Conservation (phyloP, 2,797 vertebrate species). For the Triplophysa yarkandensis region DNA sequence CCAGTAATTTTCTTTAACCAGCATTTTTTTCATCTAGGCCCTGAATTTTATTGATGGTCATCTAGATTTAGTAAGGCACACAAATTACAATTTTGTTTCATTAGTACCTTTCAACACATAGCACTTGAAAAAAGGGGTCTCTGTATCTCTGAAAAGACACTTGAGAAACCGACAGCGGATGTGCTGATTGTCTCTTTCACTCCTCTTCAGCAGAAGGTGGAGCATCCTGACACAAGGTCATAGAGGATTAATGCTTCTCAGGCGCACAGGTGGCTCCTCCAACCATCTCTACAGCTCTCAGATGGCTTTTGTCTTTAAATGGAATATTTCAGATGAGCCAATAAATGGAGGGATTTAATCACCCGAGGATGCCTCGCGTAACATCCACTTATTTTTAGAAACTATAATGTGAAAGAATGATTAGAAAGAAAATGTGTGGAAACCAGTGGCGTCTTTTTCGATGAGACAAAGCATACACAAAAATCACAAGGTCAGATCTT, state of each 20-base stretch:
- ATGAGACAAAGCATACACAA: background rate
- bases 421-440: constrained; percentile 24
- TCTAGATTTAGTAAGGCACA: constrained; percentile 2
- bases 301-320: background rate
- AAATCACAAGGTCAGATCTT: constrained; percentile 20
- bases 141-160: constrained; percentile 2
- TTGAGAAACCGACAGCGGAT: constrained; percentile 7
- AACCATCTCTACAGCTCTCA: constrained; percentile 11
- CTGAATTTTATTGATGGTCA: constrained; percentile 18
- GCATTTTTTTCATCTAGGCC: too few relatives aligned
- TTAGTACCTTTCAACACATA: constrained; percentile 2
- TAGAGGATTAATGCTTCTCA: constrained; percentile 13
- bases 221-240: background rate
- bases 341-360: constrained; percentile 11
- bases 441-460: background rate
- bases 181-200: constrained; percentile 26
- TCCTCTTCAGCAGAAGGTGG: constrained; percentile 12
- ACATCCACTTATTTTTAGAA: constrained; percentile 25
- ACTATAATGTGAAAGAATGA: constrained; percentile 27
- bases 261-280: constrained; percentile 23
- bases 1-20: too few relatives aligned
- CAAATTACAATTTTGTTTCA: background rate
- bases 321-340: background rate
- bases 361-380: background rate
- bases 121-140: constrained; percentile 6